These are phyloP conservation scores for Brachycybe producta DNA, from an alignment of 2,888 invertebrate species.

Conservation along the genomic window DNA sequence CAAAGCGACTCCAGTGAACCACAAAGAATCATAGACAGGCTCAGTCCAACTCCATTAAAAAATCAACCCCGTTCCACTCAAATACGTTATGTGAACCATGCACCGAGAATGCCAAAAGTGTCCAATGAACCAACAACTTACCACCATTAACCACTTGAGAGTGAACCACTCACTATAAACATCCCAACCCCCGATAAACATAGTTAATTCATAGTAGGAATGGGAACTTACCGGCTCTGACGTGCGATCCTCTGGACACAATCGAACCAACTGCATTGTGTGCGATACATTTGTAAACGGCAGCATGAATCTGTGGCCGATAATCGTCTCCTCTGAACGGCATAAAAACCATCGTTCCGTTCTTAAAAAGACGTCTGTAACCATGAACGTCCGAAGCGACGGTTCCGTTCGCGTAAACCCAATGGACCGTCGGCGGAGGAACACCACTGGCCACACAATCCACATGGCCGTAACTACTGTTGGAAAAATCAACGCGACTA, in stretches of 20 bases:
- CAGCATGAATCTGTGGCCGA: constrained; percentile 10
- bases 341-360: constrained; percentile 13
- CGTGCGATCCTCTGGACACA: constrained; percentile 9
- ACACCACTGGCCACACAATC: constrained; percentile 12
- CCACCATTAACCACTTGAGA: too few relatives aligned
- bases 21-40: too few relatives aligned
- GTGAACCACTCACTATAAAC: too few relatives aligned
- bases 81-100: too few relatives aligned
- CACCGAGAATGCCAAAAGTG: too few relatives aligned
- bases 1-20: too few relatives aligned
- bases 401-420: constrained; percentile 8
- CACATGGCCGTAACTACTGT: constrained; percentile 7
- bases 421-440: constrained; percentile 8
- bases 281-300: constrained; percentile 11
- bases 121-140: too few relatives aligned
- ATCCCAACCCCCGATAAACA: too few relatives aligned
- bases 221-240: constrained; percentile 17
- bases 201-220: too few relatives aligned
- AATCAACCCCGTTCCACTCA: too few relatives aligned
- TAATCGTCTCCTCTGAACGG: constrained; percentile 15
- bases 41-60: too few relatives aligned
- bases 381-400: constrained; percentile 5
- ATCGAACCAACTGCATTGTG: constrained; percentile 13
- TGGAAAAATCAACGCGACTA: constrained; percentile 7
- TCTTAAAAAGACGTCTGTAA: constrained; percentile 7